Conservation (phyloP, 23 tunicate species). For the Ciona savignyi region DNA sequence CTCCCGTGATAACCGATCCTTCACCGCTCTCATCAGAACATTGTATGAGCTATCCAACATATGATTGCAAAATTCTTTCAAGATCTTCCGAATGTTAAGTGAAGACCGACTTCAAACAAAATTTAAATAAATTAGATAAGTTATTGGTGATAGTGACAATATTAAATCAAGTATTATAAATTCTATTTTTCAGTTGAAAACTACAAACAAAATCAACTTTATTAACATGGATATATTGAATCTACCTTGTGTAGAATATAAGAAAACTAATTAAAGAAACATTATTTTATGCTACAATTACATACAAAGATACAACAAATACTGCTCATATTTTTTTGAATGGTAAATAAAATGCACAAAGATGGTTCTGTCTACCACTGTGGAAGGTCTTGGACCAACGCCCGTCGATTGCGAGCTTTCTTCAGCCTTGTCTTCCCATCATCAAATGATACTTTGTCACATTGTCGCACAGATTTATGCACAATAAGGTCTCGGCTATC, state of each 20-base stretch:
- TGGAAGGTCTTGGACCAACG: slow-evolving; percentile 43
- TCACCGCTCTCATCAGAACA: slow-evolving; percentile 42
- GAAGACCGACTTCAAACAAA: slow-evolving; percentile 39
- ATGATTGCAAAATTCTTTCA: slow-evolving; percentile 62
- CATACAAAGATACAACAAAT: not conserved
- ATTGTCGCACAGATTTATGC: slow-evolving; percentile 53
- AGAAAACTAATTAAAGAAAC: too few species aligned
- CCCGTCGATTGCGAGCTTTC: slow-evolving; percentile 77
- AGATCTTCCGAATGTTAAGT: slow-evolving; percentile 25
- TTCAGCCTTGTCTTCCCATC: slow-evolving; percentile 65
- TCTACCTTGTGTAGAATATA: too few species aligned
- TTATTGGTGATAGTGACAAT: too few species aligned
- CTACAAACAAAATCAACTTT: too few species aligned
- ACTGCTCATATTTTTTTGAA: too few species aligned
- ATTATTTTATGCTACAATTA: too few species aligned
- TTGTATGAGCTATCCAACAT: slow-evolving; percentile 75
- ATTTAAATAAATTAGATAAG: not conserved
- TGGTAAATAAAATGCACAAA: not conserved
- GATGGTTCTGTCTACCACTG: slow-evolving; percentile 3
- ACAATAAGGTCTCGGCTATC: slow-evolving; percentile 64
- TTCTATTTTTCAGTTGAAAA: too few species aligned
- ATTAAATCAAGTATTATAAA: too few species aligned
- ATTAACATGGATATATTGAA: too few species aligned
- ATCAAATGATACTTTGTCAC: slow-evolving; percentile 57
- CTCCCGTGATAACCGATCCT: slow-evolving; percentile 64